A percentile compares a stretch with the other conserved stretches of the same genome.
Evolutionary conservation across 2,113 vertebrate genomes (phyloP).

Genomic region (Odocoileus hemionus): DNA sequence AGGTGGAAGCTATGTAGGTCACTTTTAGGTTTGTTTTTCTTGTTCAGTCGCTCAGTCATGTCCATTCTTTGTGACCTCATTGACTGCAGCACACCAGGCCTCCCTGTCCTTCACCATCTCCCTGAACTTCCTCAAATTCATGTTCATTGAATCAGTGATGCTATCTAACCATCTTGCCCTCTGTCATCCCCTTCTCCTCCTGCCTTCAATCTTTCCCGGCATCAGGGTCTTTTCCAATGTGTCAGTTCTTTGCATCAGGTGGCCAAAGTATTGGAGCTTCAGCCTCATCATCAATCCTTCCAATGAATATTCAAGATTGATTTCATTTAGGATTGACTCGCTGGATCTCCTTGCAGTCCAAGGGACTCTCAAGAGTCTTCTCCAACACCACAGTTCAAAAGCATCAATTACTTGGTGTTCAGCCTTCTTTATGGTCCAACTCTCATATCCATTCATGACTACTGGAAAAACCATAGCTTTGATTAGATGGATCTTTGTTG

Average conservation of each 20-base stretch:
- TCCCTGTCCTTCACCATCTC: neutral
- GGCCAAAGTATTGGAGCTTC: neutral
- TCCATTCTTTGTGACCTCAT: neutral
- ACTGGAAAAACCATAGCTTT: neutral
- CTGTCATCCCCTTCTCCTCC: neutral
- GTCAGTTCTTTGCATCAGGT: neutral
- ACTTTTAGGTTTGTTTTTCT: neutral
- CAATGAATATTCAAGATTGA: neutral
- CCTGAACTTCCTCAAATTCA: neutral
- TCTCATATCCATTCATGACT: neutral
- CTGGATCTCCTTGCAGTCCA: neutral
- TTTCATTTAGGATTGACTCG: neutral
- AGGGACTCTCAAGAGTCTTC: neutral
- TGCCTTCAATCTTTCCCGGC: neutral
- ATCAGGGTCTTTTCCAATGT: neutral
- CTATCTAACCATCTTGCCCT: neutral
- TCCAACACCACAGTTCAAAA: neutral
- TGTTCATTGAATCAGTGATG: neutral
- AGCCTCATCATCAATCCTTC: neutral
- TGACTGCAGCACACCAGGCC: neutral
- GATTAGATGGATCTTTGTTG: neutral
- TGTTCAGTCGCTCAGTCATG: neutral
- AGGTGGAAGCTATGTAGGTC: neutral
- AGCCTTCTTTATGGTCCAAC: neutral
- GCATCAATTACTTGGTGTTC: neutral